Percentiles rank a stretch among this genome's conserved stretches.
Conservation (phyloP, 2,113 vertebrate genomes). For the Gambusia holbrooki region DNA sequence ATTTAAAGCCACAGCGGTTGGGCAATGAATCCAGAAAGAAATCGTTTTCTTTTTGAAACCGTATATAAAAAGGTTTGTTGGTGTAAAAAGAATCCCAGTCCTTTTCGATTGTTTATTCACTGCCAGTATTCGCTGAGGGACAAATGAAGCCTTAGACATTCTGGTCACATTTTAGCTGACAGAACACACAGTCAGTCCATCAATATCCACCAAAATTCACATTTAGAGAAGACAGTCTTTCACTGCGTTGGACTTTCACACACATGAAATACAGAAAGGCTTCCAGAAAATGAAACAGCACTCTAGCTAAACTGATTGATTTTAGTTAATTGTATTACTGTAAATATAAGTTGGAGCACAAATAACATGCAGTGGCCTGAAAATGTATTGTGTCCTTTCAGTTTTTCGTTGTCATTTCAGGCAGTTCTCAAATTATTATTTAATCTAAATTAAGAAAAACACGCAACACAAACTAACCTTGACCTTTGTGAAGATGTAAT, state of each 20-base stretch:
- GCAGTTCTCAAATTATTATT: no score
- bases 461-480: no score
- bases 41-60: conserved; percentile 29
- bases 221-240: conserved; percentile 42
- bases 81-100: conserved; percentile 11
- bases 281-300: conserved; percentile 43
- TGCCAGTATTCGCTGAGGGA: conserved; percentile 16
- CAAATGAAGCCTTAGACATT: conserved; percentile 41
- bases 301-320: conserved; percentile 50
- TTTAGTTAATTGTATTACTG: conserved; percentile 51
- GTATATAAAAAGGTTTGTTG: conserved; percentile 28
- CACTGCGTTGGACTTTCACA: conserved; percentile 11
- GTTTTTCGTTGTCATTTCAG: not conserved
- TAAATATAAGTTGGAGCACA: conserved; percentile 52
- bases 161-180: conserved; percentile 62
- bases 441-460: no score
- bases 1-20: not conserved
- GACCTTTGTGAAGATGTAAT: no score
- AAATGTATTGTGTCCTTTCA: not conserved
- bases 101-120: conserved; percentile 36
- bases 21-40: not conserved
- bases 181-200: conserved; percentile 52
- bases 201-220: conserved; percentile 48
- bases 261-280: conserved; percentile 44
- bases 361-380: conserved; percentile 4